A percentile compares a stretch with the other conserved stretches of the same genome.
phyloP scores from a whole-genome alignment of 2,113 vertebrate species.

The Myrmecobius fasciatus region DNA sequence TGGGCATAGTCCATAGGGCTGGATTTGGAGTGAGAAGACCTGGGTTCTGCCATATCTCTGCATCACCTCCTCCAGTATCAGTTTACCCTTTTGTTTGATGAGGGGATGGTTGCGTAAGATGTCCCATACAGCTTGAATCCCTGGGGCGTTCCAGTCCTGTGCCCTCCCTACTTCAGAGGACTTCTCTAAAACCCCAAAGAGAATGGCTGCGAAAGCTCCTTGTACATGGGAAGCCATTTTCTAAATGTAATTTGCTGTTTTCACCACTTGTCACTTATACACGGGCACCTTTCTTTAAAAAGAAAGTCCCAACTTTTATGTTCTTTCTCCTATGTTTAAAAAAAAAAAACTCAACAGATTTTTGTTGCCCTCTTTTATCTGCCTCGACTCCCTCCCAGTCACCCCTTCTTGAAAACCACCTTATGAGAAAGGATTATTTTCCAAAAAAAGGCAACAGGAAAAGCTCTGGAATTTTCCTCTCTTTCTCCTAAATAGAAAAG shows the following conservation, averaged over 20 bases:
- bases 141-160: not conserved
- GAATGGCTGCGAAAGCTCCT: not conserved
- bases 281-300: not conserved
- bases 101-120: not conserved
- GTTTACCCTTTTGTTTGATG: not conserved
- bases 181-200: not conserved
- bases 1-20: not conserved
- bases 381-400: not conserved
- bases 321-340: too few species aligned
- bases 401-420: not conserved
- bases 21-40: not conserved
- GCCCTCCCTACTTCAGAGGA: not conserved
- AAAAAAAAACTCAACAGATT: too few species aligned
- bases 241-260: not conserved
- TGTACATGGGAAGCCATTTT: not conserved
- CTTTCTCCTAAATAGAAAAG: not conserved
- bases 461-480: not conserved
- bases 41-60: not conserved
- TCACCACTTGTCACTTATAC: too few species aligned
- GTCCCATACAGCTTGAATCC: not conserved
- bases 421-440: not conserved
- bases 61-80: not conserved
- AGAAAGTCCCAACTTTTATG: not conserved
- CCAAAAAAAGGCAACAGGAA: not conserved
- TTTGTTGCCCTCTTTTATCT: not conserved